Percentiles rank a stretch among this genome's conserved stretches.
Evolutionary conservation across 2,797 vertebrate species (phyloP).

Genomic region (Lepus oiostolus): DNA sequence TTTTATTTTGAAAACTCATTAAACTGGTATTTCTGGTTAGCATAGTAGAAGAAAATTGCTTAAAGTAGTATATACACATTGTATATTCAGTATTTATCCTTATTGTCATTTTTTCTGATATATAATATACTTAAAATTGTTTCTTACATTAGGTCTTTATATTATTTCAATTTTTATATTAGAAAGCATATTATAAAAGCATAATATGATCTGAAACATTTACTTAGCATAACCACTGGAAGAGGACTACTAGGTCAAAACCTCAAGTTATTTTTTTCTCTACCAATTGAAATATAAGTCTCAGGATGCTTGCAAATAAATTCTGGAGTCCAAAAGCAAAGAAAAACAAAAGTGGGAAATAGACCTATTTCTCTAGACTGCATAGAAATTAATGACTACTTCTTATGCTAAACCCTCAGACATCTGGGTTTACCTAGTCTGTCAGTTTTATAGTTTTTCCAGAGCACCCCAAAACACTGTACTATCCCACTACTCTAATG

Average conservation of each 20-base stretch:
- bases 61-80: background rate
- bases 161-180: slow-evolving; percentile 25
- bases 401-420: background rate
- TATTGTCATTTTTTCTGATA: background rate
- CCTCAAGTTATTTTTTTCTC: background rate
- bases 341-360: background rate
- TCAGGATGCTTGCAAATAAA: background rate
- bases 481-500: background rate
- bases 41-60: background rate
- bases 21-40: slow-evolving; percentile 21
- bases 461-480: background rate
- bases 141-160: slow-evolving; percentile 17
- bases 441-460: background rate
- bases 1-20: slow-evolving; percentile 33
- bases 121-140: background rate
- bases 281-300: slow-evolving; percentile 39
- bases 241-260: background rate
- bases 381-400: background rate
- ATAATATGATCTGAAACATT: background rate
- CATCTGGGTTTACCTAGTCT: background rate
- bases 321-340: background rate
- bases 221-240: background rate
- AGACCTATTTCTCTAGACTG: background rate
- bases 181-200: background rate
- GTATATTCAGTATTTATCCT: slow-evolving; percentile 18